Base-by-base conservation (phyloP, 2,888 invertebrate genomes). In the Neuroscelio doddi region DNA sequence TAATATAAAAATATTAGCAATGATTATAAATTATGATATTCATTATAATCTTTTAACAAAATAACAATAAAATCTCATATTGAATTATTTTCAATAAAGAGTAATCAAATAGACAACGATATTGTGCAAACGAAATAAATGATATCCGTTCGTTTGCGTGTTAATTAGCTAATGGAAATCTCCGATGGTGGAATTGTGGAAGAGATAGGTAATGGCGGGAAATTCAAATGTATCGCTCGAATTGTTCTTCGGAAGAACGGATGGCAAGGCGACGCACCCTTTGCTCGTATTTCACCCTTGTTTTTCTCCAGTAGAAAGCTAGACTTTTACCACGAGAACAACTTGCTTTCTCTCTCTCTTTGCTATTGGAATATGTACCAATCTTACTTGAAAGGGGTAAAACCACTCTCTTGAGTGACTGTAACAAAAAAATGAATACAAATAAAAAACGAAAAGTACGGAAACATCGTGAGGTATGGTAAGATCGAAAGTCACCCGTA, bases 91-190 rank as follows among this genome's bases (percentile, higher is more conserved):
- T n/a, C n/a, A n/a, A n/a, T n/a, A n/a, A n/a, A n/a, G n/a, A n/a
- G n/a, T n/a, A n/a, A n/a, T n/a, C n/a, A n/a, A 3, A 5, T 5
- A 21, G 21, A 5, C 2, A 21, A 21, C 21, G 21, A 21, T 3
- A 21, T 21, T 5, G 21, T 3, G 21, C 21, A 5, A 21, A 21
- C 3, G 3, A 21, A 21, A 5, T 5, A 21, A 21, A 36, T 14
- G 10, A 14, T 12, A 12, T 7, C 9, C 30, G 51, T 41, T 41
- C 47, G 39, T 29, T 39, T 45, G 50, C 58, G 56, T 44, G 51
- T 65, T 65, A 65, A 82, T 83, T 82, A 82, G 80, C 80, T 82
- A 83, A 83, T 83, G 83, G 83, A 82, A 80, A 78, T 76, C 64
- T 71, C 71, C 69, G 73, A 69, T 74, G 73, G 69, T 58, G 59